phyloP scores from a whole-genome alignment of 2,113 vertebrate species.

The Caranx ignobilis region DNA sequence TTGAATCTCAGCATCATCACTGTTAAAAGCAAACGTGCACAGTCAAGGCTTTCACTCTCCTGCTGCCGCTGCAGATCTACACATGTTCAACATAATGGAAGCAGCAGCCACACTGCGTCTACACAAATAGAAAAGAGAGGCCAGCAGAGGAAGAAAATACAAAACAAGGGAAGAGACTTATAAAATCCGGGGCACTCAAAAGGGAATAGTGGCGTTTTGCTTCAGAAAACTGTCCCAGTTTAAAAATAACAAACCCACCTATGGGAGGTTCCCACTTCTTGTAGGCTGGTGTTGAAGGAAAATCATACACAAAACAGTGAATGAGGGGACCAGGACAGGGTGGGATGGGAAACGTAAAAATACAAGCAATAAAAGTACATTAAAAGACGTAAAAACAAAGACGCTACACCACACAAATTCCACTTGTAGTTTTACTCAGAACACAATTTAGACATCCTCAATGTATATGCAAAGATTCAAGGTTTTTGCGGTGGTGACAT shows the following conservation, averaged over 20 bases:
- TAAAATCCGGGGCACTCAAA: constrained; percentile 44
- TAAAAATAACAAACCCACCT: constrained; percentile 73
- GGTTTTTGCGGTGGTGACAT: constrained; percentile 34
- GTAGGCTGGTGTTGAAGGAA: constrained; percentile 38
- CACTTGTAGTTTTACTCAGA: constrained; percentile 24
- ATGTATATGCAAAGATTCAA: constrained; percentile 23
- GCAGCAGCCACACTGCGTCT: constrained; percentile 12
- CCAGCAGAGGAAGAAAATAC: constrained; percentile 20
- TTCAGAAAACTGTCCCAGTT: constrained; percentile 46
- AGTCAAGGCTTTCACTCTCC: not conserved
- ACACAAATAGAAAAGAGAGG: not conserved
- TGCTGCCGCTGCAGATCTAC: constrained; percentile 10
- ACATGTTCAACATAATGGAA: constrained; percentile 23
- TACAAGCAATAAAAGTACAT: constrained; percentile 38
- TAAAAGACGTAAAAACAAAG: constrained; percentile 34
- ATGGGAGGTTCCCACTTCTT: constrained; percentile 64
- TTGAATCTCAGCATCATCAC: not conserved
- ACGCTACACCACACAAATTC: constrained; percentile 37
- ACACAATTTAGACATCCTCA: constrained; percentile 45
- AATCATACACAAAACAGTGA: constrained; percentile 67
- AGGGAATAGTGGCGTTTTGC: constrained; percentile 9
- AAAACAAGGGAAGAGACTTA: constrained; percentile 30
- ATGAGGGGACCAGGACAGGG: constrained; percentile 57
- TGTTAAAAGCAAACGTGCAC: not conserved
- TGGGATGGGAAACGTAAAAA: constrained; percentile 65